A percentile compares a stretch with the other conserved stretches of the same genome.
Evolutionary conservation across 2,888 invertebrate species (phyloP).

Genomic region (Drosophila pullipes): DNA sequence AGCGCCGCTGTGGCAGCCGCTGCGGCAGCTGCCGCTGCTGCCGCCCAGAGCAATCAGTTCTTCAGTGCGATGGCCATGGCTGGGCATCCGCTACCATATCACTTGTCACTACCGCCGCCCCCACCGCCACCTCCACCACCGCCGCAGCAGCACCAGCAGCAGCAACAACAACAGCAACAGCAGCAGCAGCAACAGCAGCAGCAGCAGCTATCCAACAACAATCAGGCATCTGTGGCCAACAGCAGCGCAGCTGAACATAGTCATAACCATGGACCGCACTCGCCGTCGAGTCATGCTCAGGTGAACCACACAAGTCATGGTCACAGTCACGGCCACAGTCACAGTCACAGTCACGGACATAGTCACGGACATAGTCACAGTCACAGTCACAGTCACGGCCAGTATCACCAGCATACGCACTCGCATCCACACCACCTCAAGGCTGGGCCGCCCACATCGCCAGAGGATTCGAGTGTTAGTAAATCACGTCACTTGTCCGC

Average conservation of each 20-base stretch:
- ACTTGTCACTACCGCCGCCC: slow-evolving; percentile 88
- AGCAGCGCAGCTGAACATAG: slow-evolving; percentile 86
- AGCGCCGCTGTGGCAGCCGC: slow-evolving; percentile 79
- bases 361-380: slow-evolving; percentile 27
- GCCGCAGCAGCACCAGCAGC: slow-evolving; percentile 36
- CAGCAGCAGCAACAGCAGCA: slow-evolving; percentile 42
- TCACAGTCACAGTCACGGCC: slow-evolving; percentile 37
- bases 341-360: slow-evolving; percentile 30
- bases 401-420: slow-evolving; percentile 34
- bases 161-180: slow-evolving; percentile 59
- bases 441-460: slow-evolving; percentile 10
- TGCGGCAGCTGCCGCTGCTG: slow-evolving; percentile 76
- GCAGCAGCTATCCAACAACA: slow-evolving; percentile 77
- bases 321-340: slow-evolving; percentile 17
- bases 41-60: slow-evolving; percentile 87
- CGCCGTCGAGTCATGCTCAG: slow-evolving; percentile 31
- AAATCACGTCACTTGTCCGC: slow-evolving; percentile 37
- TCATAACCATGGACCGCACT: slow-evolving; percentile 85
- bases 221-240: slow-evolving; percentile 82
- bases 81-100: slow-evolving; percentile 88
- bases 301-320: slow-evolving; percentile 22
- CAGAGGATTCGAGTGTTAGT: slow-evolving; percentile 31
- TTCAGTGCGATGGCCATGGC: slow-evolving; percentile 88
- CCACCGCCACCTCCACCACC: slow-evolving; percentile 85
- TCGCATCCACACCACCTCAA: slow-evolving; percentile 65